Evolutionary conservation across 2,113 vertebrate genomes (phyloP).

Genomic region (Zosterops japonicus): DNA sequence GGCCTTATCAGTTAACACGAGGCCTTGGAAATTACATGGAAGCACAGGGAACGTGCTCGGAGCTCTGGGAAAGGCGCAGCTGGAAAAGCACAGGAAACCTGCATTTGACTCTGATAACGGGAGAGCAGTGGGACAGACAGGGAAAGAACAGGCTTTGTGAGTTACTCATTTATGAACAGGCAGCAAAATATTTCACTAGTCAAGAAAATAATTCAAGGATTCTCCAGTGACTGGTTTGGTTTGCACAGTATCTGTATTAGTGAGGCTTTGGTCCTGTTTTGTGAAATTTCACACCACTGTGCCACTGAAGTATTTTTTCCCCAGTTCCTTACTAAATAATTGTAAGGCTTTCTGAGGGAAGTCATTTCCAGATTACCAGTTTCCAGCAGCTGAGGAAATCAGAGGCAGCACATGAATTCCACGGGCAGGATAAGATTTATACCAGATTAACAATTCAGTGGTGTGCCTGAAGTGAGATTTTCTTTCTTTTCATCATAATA

Average conservation of each 20-base stretch:
- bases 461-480: not conserved
- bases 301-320: not conserved
- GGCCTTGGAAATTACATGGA: slow-evolving; percentile 73
- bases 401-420: not conserved
- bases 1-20: slow-evolving; percentile 71
- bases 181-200: not conserved
- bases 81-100: slow-evolving; percentile 37
- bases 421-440: not conserved
- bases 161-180: not conserved
- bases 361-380: not conserved
- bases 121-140: not conserved
- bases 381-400: not conserved
- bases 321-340: not conserved
- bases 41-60: not conserved
- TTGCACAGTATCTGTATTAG: not conserved
- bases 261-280: not conserved
- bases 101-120: not conserved
- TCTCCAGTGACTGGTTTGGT: not conserved
- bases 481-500: not conserved
- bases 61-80: slow-evolving; percentile 75
- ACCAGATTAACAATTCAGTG: not conserved
- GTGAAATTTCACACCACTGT: not conserved
- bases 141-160: not conserved
- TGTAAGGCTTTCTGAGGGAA: not conserved
- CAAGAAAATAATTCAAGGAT: not conserved